Percentiles rank a stretch among this genome's conserved stretches.
These are phyloP conservation scores for Fragum whitleyi DNA, from an alignment of 2,888 invertebrate species.

Conservation along the genomic window DNA sequence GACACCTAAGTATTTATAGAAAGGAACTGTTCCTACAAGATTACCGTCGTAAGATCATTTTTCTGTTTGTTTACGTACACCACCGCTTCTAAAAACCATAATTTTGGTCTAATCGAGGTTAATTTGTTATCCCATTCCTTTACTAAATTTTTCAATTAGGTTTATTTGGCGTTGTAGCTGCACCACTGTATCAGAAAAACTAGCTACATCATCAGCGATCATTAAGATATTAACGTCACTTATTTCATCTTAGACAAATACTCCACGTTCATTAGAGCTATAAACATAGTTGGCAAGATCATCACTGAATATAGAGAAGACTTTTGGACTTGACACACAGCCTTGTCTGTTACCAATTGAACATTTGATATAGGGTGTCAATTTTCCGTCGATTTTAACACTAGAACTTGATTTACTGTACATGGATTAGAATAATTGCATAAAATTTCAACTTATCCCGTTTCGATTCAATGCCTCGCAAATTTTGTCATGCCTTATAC, in stretches of 20 bases:
- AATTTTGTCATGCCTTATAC: neutral
- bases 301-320: neutral
- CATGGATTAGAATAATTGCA: neutral
- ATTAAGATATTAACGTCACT: neutral
- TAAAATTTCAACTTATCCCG: neutral
- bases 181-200: neutral
- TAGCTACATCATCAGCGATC: neutral
- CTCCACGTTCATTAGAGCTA: neutral
- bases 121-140: neutral
- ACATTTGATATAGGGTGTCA: neutral
- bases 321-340: neutral
- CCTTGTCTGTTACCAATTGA: neutral
- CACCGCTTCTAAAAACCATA: conserved; percentile 33
- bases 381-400: neutral
- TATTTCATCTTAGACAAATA: neutral
- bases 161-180: neutral
- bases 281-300: neutral
- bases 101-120: neutral
- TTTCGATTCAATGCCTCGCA: conserved; percentile 12
- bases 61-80: conserved; percentile 9
- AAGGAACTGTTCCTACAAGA: no score
- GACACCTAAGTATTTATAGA: no score
- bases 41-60: conserved; percentile 14
- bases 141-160: neutral
- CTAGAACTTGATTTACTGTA: neutral